Evolutionary conservation across 2,888 invertebrate species (phyloP), one percentile per base, ranked within the genome.

Genomic region (Pharmacophagus antenor): DNA sequence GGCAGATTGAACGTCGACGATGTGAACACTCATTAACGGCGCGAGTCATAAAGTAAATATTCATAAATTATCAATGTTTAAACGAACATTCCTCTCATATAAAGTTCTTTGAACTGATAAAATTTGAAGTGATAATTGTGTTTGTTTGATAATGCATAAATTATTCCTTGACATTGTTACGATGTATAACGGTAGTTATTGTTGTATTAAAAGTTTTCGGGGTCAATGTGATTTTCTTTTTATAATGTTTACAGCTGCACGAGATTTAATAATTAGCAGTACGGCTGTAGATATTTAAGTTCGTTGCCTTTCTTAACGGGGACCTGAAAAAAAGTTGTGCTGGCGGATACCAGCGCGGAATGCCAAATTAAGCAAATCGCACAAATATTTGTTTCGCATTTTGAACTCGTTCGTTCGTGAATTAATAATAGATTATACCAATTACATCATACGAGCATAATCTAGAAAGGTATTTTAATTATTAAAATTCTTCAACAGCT

Each of bases 101-200:
- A 56, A 51, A 57, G 56, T 63, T 60, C 47, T 61, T 27, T 62
- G 54, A 56, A 52, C 51, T 47, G 58, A 41, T 47, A 57, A 56
- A 27, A 22, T 15, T 18, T 18, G 27, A 31, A 55, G 21, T 12
- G 37, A 48, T 42, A n/a, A n/a, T n/a, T n/a, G n/a, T n/a, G n/a
- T n/a, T 37, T 42, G 18, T 56, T 56, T 48, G 56, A 56, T 59
- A 59, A 58, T 55, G 42, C 27, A 27, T 20, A 20, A 54, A 20
- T 7, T 18, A 20, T 27, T 42, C 46, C 27, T 46, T 21, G 15
- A 47, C 20, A 18, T 54, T 58, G 52, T 27, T 56, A 17, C 46
- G 46, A 56, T 25, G 42, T n/a, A 42, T n/a, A 37, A 17, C 18
- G 8, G 6, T 23, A 49, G 17, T 10, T 10, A 2, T 23, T 47